Conservation (phyloP, 2,797 vertebrate genomes). For the Phrynocephalus vlangalii region DNA sequence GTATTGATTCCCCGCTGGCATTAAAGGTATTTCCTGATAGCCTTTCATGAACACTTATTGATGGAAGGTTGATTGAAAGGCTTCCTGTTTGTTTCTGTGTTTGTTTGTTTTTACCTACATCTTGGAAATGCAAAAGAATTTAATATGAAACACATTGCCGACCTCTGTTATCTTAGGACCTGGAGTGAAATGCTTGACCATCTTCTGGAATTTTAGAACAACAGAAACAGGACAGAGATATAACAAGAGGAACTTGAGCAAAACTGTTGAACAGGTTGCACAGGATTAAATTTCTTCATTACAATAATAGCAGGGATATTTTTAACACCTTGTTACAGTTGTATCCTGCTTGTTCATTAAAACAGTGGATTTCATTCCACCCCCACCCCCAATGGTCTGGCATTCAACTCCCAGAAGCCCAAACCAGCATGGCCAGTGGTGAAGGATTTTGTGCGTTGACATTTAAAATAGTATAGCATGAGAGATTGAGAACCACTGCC, state of each 20-base stretch:
- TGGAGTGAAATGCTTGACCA: neutral
- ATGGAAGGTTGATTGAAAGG: neutral
- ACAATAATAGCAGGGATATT: neutral
- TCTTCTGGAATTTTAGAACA: neutral
- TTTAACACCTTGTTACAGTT: neutral
- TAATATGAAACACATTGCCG: neutral
- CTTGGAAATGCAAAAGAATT: neutral
- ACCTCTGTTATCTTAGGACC: neutral
- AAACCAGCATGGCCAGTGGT: no score
- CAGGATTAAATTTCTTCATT: neutral
- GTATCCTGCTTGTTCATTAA: neutral
- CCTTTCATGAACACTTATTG: neutral
- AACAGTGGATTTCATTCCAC: neutral
- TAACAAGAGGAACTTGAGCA: neutral
- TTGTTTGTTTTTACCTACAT: neutral
- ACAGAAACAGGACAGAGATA: neutral
- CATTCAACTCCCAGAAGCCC: no score
- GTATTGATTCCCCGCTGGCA: no score
- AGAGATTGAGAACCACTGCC: no score
- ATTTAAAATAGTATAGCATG: no score
- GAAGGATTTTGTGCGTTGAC: no score
- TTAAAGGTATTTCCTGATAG: no score
- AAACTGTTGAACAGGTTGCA: neutral
- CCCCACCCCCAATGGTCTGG: no score
- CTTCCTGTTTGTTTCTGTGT: constrained; percentile 10